A percentile compares a stretch with the other conserved stretches of the same genome.
Evolutionary conservation across 2,797 vertebrate genomes (phyloP).

Genomic region (Chelon auratus): DNA sequence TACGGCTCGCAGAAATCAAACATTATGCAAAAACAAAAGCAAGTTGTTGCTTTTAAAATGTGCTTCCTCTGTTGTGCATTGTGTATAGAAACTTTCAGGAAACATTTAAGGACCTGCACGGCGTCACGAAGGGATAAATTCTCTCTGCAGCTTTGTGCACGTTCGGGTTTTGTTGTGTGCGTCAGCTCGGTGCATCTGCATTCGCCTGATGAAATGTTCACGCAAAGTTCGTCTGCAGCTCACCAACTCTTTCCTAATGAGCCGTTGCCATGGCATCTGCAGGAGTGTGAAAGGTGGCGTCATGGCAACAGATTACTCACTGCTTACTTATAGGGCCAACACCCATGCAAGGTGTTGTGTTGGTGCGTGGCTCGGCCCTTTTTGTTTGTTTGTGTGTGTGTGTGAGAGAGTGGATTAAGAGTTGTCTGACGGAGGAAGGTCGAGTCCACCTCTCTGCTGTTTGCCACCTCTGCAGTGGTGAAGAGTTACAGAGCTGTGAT

Average conservation of each 20-base stretch:
- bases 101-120: slow-evolving; percentile 19
- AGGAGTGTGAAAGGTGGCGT: slow-evolving; percentile 41
- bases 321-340: slow-evolving; percentile 49
- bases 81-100: slow-evolving; percentile 11
- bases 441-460: slow-evolving; percentile 48
- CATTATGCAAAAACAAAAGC: neutral
- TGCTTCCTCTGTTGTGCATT: slow-evolving; percentile 11
- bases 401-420: slow-evolving; percentile 28
- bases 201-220: slow-evolving; percentile 24
- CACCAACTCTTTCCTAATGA: slow-evolving; percentile 51
- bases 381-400: neutral
- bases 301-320: slow-evolving; percentile 71
- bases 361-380: neutral
- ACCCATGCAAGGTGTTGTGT: slow-evolving; percentile 59
- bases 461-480: slow-evolving; percentile 61
- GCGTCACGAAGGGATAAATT: slow-evolving; percentile 22
- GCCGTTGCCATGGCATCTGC: slow-evolving; percentile 50
- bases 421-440: slow-evolving; percentile 50
- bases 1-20: slow-evolving; percentile 30
- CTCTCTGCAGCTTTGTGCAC: slow-evolving; percentile 20
- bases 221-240: slow-evolving; percentile 53
- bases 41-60: neutral
- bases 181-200: slow-evolving; percentile 1
- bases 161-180: slow-evolving; percentile 25
- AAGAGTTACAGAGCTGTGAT: slow-evolving; percentile 73